Evolutionary conservation across 2,113 vertebrate species (phyloP).

Genomic region (Scalopus aquaticus): DNA sequence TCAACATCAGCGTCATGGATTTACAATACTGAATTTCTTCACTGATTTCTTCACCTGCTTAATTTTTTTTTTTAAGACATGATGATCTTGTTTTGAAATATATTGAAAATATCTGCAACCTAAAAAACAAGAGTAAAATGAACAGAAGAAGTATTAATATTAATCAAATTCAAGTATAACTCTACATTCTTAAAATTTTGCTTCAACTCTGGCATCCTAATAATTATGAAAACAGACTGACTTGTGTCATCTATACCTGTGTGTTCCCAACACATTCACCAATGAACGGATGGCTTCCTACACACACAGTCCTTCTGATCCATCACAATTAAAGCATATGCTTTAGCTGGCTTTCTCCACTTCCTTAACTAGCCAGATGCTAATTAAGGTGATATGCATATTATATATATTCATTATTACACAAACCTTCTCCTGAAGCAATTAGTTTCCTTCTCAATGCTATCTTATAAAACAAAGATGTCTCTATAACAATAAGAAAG

Average conservation of each 20-base stretch:
- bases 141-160: background rate
- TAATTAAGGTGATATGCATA: background rate
- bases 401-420: background rate
- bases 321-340: background rate
- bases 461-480: background rate
- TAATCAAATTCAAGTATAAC: background rate
- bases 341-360: background rate
- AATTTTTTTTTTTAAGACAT: constrained; percentile 78
- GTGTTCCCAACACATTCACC: background rate
- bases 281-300: background rate
- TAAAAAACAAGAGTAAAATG: constrained; percentile 65
- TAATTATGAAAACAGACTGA: background rate
- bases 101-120: constrained; percentile 86
- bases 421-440: background rate
- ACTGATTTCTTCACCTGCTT: constrained; percentile 84
- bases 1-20: background rate
- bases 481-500: background rate
- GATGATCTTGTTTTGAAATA: constrained; percentile 80
- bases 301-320: background rate
- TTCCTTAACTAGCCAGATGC: background rate
- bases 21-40: constrained; percentile 77
- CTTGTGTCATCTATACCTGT: too few species aligned
- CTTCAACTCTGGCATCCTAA: background rate
- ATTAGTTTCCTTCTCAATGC: background rate
- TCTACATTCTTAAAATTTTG: background rate